phyloP scores from a whole-genome alignment of 53 echinoderm and acorn worm genomes.

The Holothuria scabra region DNA sequence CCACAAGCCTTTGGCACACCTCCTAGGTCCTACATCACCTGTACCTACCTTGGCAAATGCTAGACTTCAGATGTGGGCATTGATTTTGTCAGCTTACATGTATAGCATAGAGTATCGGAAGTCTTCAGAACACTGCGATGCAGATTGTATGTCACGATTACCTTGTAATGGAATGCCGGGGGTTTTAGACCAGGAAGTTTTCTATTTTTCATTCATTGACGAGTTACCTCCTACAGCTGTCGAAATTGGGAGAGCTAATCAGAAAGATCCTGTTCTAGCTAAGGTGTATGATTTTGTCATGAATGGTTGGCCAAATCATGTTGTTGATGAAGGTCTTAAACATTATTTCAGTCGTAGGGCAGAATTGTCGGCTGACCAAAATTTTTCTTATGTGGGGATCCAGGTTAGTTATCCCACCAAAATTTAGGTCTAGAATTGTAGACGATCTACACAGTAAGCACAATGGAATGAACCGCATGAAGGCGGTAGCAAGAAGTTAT shows the following conservation, averaged over 20 bases:
- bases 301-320: not conserved
- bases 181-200: not conserved
- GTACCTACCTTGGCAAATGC: conserved; percentile 51
- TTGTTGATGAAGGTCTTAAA: not conserved
- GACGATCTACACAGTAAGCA: conserved; percentile 29
- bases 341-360: not conserved
- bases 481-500: conserved; percentile 46
- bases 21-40: not conserved
- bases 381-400: conserved; percentile 47
- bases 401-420: conserved; percentile 44
- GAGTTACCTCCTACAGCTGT: not conserved
- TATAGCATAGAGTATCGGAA: conserved; percentile 60
- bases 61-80: conserved; percentile 34
- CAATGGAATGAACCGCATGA: conserved; percentile 57
- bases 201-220: not conserved
- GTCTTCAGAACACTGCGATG: conserved; percentile 49
- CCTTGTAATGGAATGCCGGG: not conserved
- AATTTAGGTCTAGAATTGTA: not conserved
- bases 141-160: conserved; percentile 18
- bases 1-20: conserved; percentile 44
- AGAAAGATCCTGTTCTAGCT: not conserved
- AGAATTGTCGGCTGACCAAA: conserved; percentile 31
- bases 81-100: conserved; percentile 30
- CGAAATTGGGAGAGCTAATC: not conserved
- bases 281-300: conserved; percentile 5